Conservation (phyloP, 2,113 vertebrate species). For the Okapia johnstoni region DNA sequence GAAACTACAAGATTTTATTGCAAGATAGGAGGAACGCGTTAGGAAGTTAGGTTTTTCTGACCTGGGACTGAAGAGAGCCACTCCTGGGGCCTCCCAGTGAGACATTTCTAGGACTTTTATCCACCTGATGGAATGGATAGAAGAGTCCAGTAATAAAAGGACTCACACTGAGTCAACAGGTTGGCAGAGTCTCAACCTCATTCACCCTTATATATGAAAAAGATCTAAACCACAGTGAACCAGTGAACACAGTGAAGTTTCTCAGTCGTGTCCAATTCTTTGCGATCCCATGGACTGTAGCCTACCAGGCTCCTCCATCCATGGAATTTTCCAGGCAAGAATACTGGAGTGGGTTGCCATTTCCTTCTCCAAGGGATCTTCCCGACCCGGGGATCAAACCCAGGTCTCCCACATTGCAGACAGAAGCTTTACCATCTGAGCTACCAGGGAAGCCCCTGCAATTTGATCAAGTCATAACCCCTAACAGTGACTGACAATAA, state of each 20-base stretch:
- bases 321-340: background rate
- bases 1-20: background rate
- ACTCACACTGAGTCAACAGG: background rate
- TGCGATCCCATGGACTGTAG: background rate
- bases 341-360: background rate
- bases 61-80: background rate
- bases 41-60: background rate
- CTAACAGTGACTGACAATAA: background rate
- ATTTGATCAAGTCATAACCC: background rate
- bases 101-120: background rate
- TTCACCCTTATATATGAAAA: background rate
- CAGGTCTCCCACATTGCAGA: background rate
- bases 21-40: background rate
- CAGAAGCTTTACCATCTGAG: background rate
- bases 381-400: rapidly evolving
- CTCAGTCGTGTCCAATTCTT: background rate
- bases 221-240: background rate
- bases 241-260: background rate
- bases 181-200: background rate
- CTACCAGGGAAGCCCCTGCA: background rate
- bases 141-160: background rate
- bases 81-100: background rate
- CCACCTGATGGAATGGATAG: background rate
- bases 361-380: background rate
- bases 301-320: background rate